These are phyloP conservation scores for Thereva unica DNA, from an alignment of 2,888 invertebrate genomes.

Conservation along the genomic window DNA sequence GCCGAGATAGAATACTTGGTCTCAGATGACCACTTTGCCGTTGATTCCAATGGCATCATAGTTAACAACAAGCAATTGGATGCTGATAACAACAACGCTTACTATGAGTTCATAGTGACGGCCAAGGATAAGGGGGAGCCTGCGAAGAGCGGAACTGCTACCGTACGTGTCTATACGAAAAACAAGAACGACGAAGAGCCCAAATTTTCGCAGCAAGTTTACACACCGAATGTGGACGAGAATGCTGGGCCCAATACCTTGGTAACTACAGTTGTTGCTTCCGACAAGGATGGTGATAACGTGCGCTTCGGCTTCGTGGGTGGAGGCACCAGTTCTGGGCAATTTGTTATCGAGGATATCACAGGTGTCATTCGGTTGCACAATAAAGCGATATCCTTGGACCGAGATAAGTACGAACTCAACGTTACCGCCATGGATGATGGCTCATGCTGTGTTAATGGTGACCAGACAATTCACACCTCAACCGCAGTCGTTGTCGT, in stretches of 20 bases:
- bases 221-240: constrained; percentile 94
- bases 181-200: constrained; percentile 98
- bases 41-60: constrained; percentile 90
- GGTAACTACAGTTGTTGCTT: constrained; percentile 95
- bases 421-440: constrained; percentile 98
- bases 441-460: constrained; percentile 93
- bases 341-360: constrained; percentile 93
- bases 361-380: constrained; percentile 92
- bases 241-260: constrained; percentile 93
- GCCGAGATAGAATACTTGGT: constrained; percentile 93
- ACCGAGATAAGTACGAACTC: constrained; percentile 91
- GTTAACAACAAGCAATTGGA: constrained; percentile 91
- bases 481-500: constrained; percentile 95
- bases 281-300: constrained; percentile 96
- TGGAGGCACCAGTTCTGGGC: constrained; percentile 86
- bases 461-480: constrained; percentile 84
- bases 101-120: constrained; percentile 92
- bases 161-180: constrained; percentile 94
- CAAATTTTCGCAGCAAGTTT: constrained; percentile 94
- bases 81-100: constrained; percentile 95
- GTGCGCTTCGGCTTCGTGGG: constrained; percentile 91
- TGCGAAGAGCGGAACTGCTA: constrained; percentile 88
- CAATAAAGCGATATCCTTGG: constrained; percentile 82
- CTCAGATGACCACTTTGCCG: constrained; percentile 90
- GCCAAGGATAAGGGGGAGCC: constrained; percentile 96